These are phyloP conservation scores for Micromys minutus DNA, from an alignment of 2,113 vertebrate species.

Conservation along the genomic window DNA sequence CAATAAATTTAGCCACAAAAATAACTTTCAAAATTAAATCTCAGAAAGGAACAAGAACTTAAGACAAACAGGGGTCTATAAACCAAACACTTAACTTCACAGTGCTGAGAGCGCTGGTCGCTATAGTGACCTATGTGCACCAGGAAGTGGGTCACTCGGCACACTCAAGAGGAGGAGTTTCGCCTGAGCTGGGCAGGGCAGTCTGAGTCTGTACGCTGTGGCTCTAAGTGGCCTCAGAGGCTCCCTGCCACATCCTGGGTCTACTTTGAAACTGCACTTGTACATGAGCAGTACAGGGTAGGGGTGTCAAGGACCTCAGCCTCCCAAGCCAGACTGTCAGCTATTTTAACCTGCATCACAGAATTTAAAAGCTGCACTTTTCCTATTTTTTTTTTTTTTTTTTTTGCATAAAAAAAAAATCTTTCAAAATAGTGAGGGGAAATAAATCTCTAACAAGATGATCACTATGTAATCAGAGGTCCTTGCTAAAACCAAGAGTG, in stretches of 20 bases:
- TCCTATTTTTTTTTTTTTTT: neutral
- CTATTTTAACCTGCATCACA: neutral
- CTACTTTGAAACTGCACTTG: neutral
- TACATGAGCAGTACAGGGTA: neutral
- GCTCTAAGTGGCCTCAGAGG: neutral
- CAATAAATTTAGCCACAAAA: slow-evolving; percentile 4
- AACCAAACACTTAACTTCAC: neutral
- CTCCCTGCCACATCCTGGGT: neutral
- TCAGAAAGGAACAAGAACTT: neutral
- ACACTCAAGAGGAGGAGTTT: neutral
- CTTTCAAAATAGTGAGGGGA: slow-evolving; percentile 2
- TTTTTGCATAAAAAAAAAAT: neutral
- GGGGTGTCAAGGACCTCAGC: neutral
- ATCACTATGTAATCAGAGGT: neutral
- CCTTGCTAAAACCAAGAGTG: neutral
- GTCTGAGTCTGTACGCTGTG: neutral
- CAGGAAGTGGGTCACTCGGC: slow-evolving; percentile 57
- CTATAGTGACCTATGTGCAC: neutral
- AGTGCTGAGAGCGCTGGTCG: neutral
- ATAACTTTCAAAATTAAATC: slow-evolving; percentile 27
- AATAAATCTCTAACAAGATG: neutral
- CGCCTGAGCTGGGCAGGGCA: neutral
- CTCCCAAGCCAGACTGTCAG: neutral
- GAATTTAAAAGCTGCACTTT: neutral
- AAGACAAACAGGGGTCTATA: neutral